Conservation (phyloP, 2,888 invertebrate species). For the Cantharis flavilabris region DNA sequence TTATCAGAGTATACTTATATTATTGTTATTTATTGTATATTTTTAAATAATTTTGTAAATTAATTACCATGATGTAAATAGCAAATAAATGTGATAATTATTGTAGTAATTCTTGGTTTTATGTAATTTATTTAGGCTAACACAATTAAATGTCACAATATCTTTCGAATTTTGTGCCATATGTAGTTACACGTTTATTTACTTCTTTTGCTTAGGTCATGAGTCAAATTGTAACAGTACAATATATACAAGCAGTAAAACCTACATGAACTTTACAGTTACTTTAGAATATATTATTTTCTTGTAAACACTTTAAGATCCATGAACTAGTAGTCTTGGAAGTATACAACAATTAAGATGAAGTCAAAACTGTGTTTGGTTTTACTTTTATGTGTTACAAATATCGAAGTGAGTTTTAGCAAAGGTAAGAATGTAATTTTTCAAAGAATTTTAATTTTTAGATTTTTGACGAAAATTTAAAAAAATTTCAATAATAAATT, state of each 20-base stretch:
- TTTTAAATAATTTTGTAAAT: neutral
- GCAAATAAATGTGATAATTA: neutral
- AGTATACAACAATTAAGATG: constrained; percentile 1
- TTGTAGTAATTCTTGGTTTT: neutral
- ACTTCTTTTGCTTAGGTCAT: neutral
- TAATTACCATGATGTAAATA: neutral
- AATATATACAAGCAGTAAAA: neutral
- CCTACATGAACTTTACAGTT: neutral
- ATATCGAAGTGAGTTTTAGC: neutral
- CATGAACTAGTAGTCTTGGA: neutral
- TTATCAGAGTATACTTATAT: neutral
- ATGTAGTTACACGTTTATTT: neutral
- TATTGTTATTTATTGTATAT: neutral
- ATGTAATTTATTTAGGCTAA: neutral
- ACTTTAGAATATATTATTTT: neutral
- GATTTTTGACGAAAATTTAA: too few species aligned
- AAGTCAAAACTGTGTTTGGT: neutral
- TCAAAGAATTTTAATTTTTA: too few species aligned
- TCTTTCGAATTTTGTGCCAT: neutral
- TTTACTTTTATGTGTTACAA: neutral
- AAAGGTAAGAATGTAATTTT: neutral
- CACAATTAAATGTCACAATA: neutral
- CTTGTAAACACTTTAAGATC: neutral
- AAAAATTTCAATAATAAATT: too few species aligned
- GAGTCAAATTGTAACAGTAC: constrained; percentile 17